A percentile compares a stretch with the other conserved stretches of the same genome.
Conservation (phyloP, 2,113 vertebrate genomes). For the Elachura formosa region DNA sequence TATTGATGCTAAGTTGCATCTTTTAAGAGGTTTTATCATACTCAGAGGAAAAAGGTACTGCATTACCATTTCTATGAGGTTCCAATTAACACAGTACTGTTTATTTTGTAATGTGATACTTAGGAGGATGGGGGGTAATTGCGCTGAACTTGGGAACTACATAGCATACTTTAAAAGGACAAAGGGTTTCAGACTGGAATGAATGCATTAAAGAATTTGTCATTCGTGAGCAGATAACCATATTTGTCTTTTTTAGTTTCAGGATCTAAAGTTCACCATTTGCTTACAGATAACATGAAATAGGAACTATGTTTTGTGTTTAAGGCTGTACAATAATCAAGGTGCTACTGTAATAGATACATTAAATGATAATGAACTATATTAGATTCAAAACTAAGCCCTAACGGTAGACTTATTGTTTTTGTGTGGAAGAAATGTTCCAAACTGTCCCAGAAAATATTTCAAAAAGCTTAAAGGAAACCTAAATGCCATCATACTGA, state of each 20-base stretch:
- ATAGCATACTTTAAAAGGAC: not conserved
- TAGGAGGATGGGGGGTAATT: not conserved
- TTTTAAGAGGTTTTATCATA: not conserved
- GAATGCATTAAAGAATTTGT: not conserved
- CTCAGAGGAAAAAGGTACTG: not conserved
- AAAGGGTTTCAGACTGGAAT: not conserved
- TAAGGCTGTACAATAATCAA: constrained; percentile 3
- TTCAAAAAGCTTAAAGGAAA: not conserved
- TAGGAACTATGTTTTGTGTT: not conserved
- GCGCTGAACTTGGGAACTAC: not conserved
- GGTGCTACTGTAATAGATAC: constrained; percentile 22
- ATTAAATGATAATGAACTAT: not conserved
- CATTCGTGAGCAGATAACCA: not conserved
- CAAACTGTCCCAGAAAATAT: not conserved
- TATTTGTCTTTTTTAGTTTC: not conserved
- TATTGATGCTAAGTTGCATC: not conserved
- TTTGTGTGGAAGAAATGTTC: not conserved
- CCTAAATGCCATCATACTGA: not conserved
- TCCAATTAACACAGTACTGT: not conserved
- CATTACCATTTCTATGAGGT: not conserved
- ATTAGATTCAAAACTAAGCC: not conserved
- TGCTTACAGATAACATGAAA: not conserved
- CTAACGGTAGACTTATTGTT: not conserved
- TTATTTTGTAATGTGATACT: not conserved
- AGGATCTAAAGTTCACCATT: not conserved